Conservation (phyloP, 2,797 vertebrate genomes). For the Anas georgica region DNA sequence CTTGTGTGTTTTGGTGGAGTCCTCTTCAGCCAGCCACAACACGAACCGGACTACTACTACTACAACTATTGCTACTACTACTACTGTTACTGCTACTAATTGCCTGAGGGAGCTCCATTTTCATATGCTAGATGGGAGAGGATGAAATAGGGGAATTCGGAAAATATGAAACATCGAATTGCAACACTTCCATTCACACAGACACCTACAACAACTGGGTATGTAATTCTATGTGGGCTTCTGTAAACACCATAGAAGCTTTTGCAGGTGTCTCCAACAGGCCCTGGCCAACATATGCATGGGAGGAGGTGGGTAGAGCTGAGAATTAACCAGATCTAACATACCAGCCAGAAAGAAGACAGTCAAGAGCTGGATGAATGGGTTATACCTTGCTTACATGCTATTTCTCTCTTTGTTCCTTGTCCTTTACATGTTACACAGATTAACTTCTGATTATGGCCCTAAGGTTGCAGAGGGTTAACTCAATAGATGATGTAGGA, state of each 20-base stretch:
- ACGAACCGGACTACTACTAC: background rate
- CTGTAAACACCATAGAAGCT: background rate
- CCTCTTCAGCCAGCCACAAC: background rate
- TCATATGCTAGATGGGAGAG: background rate
- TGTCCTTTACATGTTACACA: background rate
- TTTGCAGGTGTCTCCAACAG: background rate
- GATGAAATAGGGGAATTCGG: background rate
- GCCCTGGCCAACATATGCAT: accelerated
- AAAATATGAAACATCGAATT: background rate
- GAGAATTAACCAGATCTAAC: background rate
- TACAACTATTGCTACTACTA: accelerated
- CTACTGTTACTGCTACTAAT: background rate
- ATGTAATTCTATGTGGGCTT: background rate
- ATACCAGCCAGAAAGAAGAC: background rate
- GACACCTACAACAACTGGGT: accelerated
- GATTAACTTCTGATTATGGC: background rate
- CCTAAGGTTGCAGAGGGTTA: background rate
- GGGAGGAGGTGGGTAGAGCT: background rate
- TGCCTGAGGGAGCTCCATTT: background rate
- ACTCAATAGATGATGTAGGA: no score
- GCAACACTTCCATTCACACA: background rate
- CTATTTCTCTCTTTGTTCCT: background rate
- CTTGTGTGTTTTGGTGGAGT: background rate
- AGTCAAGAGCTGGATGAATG: background rate
- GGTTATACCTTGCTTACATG: background rate